Evolutionary conservation across 2,113 vertebrate genomes (phyloP), one percentile per base, ranked within the genome.

Genomic region (Progne subis): DNA sequence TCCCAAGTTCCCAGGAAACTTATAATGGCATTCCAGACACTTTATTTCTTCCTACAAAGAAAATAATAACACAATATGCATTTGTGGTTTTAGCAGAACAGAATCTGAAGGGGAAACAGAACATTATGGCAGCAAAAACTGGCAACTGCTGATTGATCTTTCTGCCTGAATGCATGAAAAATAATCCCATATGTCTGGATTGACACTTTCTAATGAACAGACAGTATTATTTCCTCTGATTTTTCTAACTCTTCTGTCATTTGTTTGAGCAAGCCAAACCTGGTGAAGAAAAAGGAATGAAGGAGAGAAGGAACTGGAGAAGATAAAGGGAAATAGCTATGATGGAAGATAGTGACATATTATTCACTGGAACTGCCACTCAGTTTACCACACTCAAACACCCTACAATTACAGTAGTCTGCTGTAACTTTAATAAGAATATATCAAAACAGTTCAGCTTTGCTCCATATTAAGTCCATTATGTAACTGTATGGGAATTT

Each of bases 161-260:
- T 75, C 68, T 85, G 67, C 64, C 68, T 88, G 76, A 88, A 88
- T 59, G 57, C 68, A 82, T 74, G 59, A 91, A 91, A 96, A 96
- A 85, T 63, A 88, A 84, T 68, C 82, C 69, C 67, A 59, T 60
- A 80, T 84, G 52, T 84, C 67, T 87, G 79, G 64, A 96, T 14
- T 90, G 71, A 55, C 64, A 92, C 82, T 90, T 92, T 61, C 59
- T 77, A 88, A 94, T 91, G 64, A 94, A 46, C 44, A 94, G 67
- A 71, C 49, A 86, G 29, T 43, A 91, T 47, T 53, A 86, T 65
- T 93, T 85, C 67, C 78, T 96, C 75, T 92, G 57, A 93, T 92
- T 92, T 94, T 61, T 81, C 75, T 81, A 90, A 78, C 44, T 65
- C 60, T 70, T 64, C 31, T 86, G 70, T 70, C 64, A 88, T 90